A percentile compares a stretch with the other conserved stretches of the same genome.
Evolutionary conservation across 2,888 invertebrate genomes (phyloP).

Genomic region (Fragum whitleyi): DNA sequence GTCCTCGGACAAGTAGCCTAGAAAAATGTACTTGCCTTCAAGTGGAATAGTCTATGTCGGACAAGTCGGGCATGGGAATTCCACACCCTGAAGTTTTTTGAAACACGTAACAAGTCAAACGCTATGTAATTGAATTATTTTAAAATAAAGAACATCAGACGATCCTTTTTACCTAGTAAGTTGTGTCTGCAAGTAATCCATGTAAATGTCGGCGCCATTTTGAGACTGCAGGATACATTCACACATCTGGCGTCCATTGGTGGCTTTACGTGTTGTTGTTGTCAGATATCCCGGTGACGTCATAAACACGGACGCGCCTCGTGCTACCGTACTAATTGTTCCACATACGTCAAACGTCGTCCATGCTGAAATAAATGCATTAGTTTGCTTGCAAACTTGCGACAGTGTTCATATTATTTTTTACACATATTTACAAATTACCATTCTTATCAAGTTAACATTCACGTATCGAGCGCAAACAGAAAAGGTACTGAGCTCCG

Average conservation of each 20-base stretch:
- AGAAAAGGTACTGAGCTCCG: too few species aligned
- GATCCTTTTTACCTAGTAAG: constrained; percentile 43
- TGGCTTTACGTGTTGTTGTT: constrained; percentile 15
- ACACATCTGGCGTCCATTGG: constrained; percentile 57
- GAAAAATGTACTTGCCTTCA: too few species aligned
- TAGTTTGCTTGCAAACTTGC: background rate
- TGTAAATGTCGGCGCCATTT: constrained; percentile 54
- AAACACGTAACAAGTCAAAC: too few species aligned
- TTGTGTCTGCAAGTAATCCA: constrained; percentile 63
- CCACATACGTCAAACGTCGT: constrained; percentile 61
- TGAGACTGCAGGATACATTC: constrained; percentile 62
- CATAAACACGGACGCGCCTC: constrained; percentile 51
- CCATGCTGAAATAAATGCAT: constrained; percentile 57
- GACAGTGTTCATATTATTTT: background rate
- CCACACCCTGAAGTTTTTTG: too few species aligned
- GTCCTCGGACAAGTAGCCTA: too few species aligned
- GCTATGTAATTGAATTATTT: too few species aligned
- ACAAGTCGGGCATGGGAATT: too few species aligned
- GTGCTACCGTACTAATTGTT: constrained; percentile 51
- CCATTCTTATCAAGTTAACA: too few species aligned
- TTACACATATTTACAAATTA: too few species aligned
- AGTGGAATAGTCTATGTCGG: too few species aligned
- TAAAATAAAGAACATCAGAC: too few species aligned
- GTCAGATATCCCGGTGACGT: constrained; percentile 62
- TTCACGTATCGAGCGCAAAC: too few species aligned